These are phyloP conservation scores for Hydrolagus colliei DNA, from an alignment of 2,797 vertebrate species.

Conservation along the genomic window DNA sequence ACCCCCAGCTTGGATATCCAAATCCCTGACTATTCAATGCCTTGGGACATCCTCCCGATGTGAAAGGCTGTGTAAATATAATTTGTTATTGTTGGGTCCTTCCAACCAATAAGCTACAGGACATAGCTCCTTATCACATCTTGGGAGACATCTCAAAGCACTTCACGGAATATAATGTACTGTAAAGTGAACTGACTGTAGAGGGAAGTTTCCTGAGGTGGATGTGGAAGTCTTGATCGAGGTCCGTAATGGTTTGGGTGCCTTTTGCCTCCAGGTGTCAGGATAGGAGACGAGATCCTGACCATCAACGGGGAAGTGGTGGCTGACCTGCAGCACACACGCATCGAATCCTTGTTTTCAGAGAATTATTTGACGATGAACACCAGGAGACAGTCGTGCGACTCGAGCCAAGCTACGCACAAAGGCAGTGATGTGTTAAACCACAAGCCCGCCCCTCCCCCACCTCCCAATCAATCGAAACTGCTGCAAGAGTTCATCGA, in stretches of 20 bases:
- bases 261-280: slow-evolving; percentile 58
- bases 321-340: slow-evolving; percentile 65
- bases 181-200: no score
- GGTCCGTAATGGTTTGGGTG: no score
- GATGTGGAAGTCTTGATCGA: not conserved
- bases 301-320: slow-evolving; percentile 71
- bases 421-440: slow-evolving; percentile 50
- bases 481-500: slow-evolving; percentile 63
- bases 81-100: no score
- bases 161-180: no score
- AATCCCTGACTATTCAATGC: no score
- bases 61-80: no score
- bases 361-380: slow-evolving; percentile 67
- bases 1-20: no score
- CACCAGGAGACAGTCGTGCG: slow-evolving; percentile 52
- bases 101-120: no score
- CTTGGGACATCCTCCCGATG: no score
- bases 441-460: slow-evolving; percentile 42
- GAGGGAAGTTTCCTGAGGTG: not conserved
- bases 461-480: slow-evolving; percentile 52
- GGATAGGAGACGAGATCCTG: slow-evolving; percentile 76
- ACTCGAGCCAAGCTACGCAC: slow-evolving; percentile 47
- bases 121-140: no score
- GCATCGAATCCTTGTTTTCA: slow-evolving; percentile 76
- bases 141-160: no score